Evolutionary conservation across 2,113 vertebrate species (phyloP), one percentile per base, ranked within the genome.

Genomic region (Pseudorhombus dupliciocellatus): DNA sequence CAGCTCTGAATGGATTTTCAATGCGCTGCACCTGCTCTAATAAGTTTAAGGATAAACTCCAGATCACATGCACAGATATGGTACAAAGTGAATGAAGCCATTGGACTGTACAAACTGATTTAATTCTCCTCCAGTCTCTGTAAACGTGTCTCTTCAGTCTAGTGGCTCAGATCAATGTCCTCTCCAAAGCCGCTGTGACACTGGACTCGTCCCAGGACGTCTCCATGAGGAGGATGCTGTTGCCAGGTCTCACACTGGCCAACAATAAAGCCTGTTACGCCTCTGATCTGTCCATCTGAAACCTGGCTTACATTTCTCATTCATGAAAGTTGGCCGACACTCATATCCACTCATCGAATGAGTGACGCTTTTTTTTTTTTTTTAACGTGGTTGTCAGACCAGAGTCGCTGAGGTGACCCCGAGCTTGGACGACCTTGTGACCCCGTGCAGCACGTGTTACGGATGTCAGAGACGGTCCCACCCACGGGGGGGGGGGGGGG

Each of bases 1-100:
- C 91, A 92, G 67, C 87, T 85, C 83, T 65, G 85, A 84, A 92
- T 89, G 84, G 91, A 90, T 91, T 90, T 91, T 88, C 92, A 90
- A 92, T 90, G 88, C 79, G 78, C 79, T 79, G 77, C 87, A 90
- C 88, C 84, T 87, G 83, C 84, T 81, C 62, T 87, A 89, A 90
- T 89, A 90, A 73, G 85, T 91, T 92, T 89, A 90, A 83, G 79
- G 83, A 84, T 74, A 82, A 78, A 87, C 83, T 73, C 81, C 55
- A 55, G 75, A 77, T 81, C 73, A 61, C 73, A 69, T 11, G 1
- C 7, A 2, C 66, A 78, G 58, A 84, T 83, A 76, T 65, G 73
- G 67, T 81, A 44, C 71, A 73, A 77, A 76, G 22, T 73, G 67
- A 80, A 78, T 83, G 67, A 80, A 84, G 67, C 64, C 73, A 78